Conservation (phyloP, 2,888 invertebrate genomes). For the Cheilosia vulpina region DNA sequence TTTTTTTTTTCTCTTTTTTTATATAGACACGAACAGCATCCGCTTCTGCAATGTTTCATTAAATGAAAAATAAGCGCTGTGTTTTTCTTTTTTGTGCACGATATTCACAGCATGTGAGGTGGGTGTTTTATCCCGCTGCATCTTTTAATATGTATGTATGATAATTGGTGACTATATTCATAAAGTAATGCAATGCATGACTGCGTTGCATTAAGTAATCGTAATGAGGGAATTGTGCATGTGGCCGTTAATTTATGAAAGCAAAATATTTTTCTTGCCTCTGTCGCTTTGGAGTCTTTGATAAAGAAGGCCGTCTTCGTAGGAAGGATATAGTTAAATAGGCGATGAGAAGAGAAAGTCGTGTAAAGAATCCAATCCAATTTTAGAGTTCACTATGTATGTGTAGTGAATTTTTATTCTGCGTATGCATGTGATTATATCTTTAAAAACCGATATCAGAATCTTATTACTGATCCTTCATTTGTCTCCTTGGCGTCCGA, state of each 20-base stretch:
- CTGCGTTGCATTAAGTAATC: conserved; percentile 68
- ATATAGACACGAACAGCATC: conserved; percentile 19
- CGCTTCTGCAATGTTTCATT: conserved; percentile 30
- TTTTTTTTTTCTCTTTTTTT: background rate
- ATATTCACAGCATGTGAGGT: background rate
- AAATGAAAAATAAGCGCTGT: conserved; percentile 54
- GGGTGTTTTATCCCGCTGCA: conserved; percentile 7
- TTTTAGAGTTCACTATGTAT: no score
- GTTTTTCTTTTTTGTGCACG: conserved; percentile 3
- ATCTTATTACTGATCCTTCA: no score
- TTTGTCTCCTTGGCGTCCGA: no score
- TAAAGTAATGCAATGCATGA: conserved; percentile 60
- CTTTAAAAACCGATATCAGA: no score
- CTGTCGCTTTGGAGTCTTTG: background rate
- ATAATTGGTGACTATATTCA: conserved; percentile 50
- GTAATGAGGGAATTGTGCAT: conserved; percentile 64
- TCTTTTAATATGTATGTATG: conserved; percentile 9
- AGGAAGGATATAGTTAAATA: background rate
- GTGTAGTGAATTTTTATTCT: no score
- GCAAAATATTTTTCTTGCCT: conserved; percentile 25
- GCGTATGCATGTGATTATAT: no score
- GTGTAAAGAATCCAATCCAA: no score
- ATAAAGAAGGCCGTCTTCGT: background rate
- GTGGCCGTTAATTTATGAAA: conserved; percentile 63
- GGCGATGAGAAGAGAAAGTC: no score